Evolutionary conservation across 2,888 invertebrate species (phyloP).

Genomic region (Idaea aversata): DNA sequence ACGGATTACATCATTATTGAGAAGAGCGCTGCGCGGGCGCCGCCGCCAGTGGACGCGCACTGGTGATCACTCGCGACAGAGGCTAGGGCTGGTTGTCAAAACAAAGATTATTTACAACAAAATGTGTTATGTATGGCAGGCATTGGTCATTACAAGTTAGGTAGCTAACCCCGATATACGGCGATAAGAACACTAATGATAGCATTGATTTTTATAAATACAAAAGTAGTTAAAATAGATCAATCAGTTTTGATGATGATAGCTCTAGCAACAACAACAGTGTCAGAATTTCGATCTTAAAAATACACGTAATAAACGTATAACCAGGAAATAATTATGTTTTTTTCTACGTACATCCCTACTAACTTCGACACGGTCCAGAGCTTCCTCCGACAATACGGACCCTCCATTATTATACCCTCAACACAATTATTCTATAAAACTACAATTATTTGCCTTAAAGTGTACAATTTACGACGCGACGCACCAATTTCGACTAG

Average conservation of each 20-base stretch:
- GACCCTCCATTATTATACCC: not conserved
- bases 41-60: slow-evolving; percentile 35
- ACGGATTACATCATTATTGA: slow-evolving; percentile 44
- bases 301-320: no score
- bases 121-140: no score
- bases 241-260: no score
- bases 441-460: slow-evolving; percentile 16
- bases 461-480: slow-evolving; percentile 5
- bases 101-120: not conserved
- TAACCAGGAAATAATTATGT: no score
- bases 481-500: not conserved
- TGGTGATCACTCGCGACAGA: slow-evolving; percentile 23
- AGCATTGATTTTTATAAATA: not conserved
- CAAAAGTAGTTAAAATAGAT: no score
- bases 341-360: not conserved
- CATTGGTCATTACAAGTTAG: no score
- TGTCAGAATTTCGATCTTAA: no score
- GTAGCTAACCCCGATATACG: no score
- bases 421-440: slow-evolving; percentile 19
- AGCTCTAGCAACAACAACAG: no score
- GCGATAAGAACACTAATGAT: no score
- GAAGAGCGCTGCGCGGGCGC: slow-evolving; percentile 33
- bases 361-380: slow-evolving; percentile 2
- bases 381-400: slow-evolving; percentile 7
- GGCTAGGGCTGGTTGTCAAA: slow-evolving; percentile 11